Evolutionary conservation across 1,140 invertebrate species (phyloP).

Genomic region (Drosophila arawakana): DNA sequence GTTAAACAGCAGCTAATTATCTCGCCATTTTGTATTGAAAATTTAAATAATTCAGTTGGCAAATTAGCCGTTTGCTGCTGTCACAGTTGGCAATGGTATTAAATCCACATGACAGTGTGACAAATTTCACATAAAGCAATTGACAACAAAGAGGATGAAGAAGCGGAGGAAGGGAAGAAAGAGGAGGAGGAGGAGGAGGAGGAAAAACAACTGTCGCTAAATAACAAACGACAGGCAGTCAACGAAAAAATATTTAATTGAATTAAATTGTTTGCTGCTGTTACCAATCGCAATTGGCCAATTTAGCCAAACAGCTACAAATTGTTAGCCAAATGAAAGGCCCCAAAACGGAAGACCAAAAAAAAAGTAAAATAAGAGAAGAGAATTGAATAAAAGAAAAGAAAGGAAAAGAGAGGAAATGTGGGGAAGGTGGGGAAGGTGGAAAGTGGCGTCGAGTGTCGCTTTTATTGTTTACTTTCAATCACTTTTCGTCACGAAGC

Average conservation of each 20-base stretch:
- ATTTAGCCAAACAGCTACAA: conserved; percentile 71
- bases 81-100: conserved; percentile 30
- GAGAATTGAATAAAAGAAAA: conserved; percentile 8
- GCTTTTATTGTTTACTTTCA: conserved; percentile 84
- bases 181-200: too few species aligned
- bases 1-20: conserved; percentile 59
- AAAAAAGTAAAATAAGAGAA: conserved; percentile 11
- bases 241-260: conserved; percentile 82
- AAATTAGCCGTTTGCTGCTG: conserved; percentile 55
- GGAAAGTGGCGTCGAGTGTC: conserved; percentile 77
- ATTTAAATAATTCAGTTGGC: conserved; percentile 69
- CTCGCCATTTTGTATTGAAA: conserved; percentile 74
- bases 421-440: conserved; percentile 61
- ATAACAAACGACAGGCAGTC: conserved; percentile 81
- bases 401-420: conserved; percentile 12
- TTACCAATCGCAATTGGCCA: conserved; percentile 83
- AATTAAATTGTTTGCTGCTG: conserved; percentile 84
- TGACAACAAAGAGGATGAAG: conserved; percentile 23
- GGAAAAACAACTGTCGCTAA: conserved; percentile 73
- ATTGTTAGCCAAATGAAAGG: conserved; percentile 78
- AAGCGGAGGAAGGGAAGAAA: not conserved
- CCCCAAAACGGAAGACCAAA: conserved; percentile 28
- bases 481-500: conserved; percentile 84
- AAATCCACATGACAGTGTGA: conserved; percentile 79
- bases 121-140: conserved; percentile 83